phyloP scores from a whole-genome alignment of 1,140 invertebrate species.

The Eriosoma lanigerum region DNA sequence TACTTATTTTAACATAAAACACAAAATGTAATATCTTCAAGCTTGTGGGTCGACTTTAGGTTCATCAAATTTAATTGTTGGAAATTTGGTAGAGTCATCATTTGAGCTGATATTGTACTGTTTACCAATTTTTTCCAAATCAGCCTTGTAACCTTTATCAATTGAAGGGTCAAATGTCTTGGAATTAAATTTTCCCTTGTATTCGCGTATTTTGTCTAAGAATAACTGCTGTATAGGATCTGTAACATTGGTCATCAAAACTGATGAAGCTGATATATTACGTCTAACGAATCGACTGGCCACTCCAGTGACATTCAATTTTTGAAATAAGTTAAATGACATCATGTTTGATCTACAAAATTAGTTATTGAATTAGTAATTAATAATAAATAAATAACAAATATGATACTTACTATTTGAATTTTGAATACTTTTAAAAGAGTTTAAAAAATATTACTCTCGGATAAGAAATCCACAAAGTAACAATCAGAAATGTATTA shows the following conservation, averaged over 20 bases:
- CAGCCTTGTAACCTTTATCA: slow-evolving; percentile 71
- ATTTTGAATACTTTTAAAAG: too few species aligned
- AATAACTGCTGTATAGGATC: slow-evolving; percentile 95
- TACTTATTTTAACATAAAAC: slow-evolving; percentile 38
- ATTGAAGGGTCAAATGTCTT: slow-evolving; percentile 77
- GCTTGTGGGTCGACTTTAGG: slow-evolving; percentile 39
- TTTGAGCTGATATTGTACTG: slow-evolving; percentile 75
- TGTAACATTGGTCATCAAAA: slow-evolving; percentile 70
- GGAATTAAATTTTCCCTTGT: slow-evolving; percentile 66
- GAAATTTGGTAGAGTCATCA: slow-evolving; percentile 85
- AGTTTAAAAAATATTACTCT: too few species aligned
- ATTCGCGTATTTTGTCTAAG: slow-evolving; percentile 88
- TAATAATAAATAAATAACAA: too few species aligned
- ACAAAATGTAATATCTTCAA: slow-evolving; percentile 20
- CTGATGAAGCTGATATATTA: slow-evolving; percentile 69
- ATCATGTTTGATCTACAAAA: slow-evolving; percentile 32
- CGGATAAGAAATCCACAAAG: too few species aligned
- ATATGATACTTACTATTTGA: neutral
- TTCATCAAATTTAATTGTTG: slow-evolving; percentile 59
- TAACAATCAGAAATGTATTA: too few species aligned
- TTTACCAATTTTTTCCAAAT: slow-evolving; percentile 77
- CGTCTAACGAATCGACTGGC: slow-evolving; percentile 56
- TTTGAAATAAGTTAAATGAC: slow-evolving; percentile 33
- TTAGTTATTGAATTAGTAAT: too few species aligned
- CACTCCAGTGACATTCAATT: neutral